phyloP scores from a whole-genome alignment of 1,140 invertebrate genomes.

The Wasmannia auropunctata region DNA sequence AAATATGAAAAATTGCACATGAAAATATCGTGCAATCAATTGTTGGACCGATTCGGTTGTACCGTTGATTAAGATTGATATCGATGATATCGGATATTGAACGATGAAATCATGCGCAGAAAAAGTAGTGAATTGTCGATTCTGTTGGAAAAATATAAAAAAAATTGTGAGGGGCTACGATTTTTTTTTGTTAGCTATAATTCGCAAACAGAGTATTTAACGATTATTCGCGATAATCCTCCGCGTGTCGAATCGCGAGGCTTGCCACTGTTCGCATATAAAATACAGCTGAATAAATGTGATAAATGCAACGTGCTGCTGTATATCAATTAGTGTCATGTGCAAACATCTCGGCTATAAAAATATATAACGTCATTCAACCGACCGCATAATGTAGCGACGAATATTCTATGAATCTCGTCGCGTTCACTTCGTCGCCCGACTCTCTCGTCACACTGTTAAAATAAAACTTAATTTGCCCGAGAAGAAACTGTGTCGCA shows the following conservation, averaged over 20 bases:
- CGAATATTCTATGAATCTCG: not conserved
- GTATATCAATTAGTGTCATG: slow-evolving; percentile 45
- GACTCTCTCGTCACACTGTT: not conserved
- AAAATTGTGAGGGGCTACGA: not conserved
- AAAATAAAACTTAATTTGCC: not conserved
- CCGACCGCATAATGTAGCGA: not conserved
- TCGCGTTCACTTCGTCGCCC: not conserved
- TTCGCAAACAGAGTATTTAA: not conserved
- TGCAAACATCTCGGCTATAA: slow-evolving; percentile 25
- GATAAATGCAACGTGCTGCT: slow-evolving; percentile 33
- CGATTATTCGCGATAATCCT: slow-evolving; percentile 31
- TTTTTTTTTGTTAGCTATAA: slow-evolving; percentile 3
- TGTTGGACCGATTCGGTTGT: not conserved
- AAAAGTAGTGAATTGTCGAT: not conserved
- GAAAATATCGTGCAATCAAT: not conserved
- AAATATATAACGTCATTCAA: slow-evolving; percentile 28
- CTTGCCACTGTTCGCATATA: not conserved
- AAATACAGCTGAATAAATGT: not conserved
- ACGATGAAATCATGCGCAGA: not conserved
- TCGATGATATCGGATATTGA: slow-evolving; percentile 16
- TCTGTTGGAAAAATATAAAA: not conserved
- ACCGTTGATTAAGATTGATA: not conserved
- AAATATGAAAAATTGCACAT: not conserved
- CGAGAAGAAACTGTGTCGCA: not conserved
- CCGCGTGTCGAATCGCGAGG: not conserved